phyloP scores from a whole-genome alignment of 2,888 invertebrate species.

The Ochlodes sylvanus region DNA sequence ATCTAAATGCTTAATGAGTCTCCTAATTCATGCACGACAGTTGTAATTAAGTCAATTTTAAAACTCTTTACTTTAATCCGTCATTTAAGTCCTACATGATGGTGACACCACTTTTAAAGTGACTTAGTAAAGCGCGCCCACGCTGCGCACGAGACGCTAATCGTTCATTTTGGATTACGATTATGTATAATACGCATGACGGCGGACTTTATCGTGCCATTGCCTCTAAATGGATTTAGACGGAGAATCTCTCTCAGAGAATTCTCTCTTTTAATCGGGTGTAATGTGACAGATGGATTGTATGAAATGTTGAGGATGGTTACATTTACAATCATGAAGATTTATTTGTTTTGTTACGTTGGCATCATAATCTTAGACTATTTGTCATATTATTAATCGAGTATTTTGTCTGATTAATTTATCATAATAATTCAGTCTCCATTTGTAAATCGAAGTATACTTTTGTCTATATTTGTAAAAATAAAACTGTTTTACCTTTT shows the following conservation, averaged over 20 bases:
- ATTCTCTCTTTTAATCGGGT: constrained; percentile 35
- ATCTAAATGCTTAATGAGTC: too few relatives aligned
- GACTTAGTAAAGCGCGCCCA: constrained; percentile 65
- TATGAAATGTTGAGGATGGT: constrained; percentile 20
- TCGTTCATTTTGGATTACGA: constrained; percentile 77
- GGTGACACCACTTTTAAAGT: constrained; percentile 45
- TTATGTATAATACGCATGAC: constrained; percentile 74
- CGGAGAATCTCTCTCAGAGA: constrained; percentile 54
- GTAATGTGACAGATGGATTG: constrained; percentile 34
- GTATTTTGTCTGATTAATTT: not conserved
- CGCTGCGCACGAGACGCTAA: constrained; percentile 68
- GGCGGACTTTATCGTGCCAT: constrained; percentile 69
- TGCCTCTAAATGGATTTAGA: constrained; percentile 73
- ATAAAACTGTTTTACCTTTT: too few relatives aligned
- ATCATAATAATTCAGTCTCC: not conserved
- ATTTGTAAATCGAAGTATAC: not conserved
- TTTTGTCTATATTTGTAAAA: not conserved
- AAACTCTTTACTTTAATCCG: not conserved
- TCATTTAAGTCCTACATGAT: not conserved
- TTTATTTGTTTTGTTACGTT: not conserved
- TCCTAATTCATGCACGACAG: not conserved
- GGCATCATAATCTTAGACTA: not conserved
- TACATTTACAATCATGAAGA: not conserved
- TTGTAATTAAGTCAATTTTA: not conserved
- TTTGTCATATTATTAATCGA: not conserved